A percentile compares a stretch with the other conserved stretches of the same genome.
phyloP scores from a whole-genome alignment of 2,888 invertebrate genomes.

The Rhodophaea formosa region DNA sequence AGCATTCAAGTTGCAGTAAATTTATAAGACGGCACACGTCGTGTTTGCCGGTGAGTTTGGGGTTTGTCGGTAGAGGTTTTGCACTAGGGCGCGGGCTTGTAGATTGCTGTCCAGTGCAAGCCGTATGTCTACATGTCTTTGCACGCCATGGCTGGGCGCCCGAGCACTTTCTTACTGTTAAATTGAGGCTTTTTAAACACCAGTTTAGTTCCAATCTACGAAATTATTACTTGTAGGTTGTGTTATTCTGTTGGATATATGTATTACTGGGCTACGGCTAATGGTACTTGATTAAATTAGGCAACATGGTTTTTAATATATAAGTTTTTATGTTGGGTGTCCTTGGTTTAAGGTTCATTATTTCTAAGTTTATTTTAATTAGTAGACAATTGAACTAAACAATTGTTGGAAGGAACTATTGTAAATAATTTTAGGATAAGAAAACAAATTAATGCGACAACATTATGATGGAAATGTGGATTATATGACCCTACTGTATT shows the following conservation, averaged over 20 bases:
- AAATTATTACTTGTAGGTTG: not conserved
- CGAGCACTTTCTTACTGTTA: not conserved
- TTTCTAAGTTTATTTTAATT: no score
- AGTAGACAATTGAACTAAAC: no score
- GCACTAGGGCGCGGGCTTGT: slow-evolving; percentile 18
- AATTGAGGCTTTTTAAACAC: not conserved
- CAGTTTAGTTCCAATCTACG: not conserved
- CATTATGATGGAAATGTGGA: slow-evolving; percentile 28
- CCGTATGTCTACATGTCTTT: slow-evolving; percentile 2
- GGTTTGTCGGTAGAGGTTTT: slow-evolving; percentile 37
- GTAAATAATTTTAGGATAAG: no score
- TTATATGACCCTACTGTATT: slow-evolving; percentile 49
- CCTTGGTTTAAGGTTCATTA: no score
- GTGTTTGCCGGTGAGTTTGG: slow-evolving; percentile 73
- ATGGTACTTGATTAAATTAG: no score
- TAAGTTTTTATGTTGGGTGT: no score
- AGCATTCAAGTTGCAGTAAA: slow-evolving; percentile 71
- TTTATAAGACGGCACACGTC: slow-evolving; percentile 63
- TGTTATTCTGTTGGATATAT: no score
- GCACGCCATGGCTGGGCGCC: not conserved
- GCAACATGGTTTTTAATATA: no score
- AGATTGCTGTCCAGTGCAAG: not conserved
- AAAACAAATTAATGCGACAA: not conserved
- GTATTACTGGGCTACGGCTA: no score
- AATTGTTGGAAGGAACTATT: no score